phyloP scores from a whole-genome alignment of 2,797 vertebrate genomes.

The Hoplostethus atlanticus region DNA sequence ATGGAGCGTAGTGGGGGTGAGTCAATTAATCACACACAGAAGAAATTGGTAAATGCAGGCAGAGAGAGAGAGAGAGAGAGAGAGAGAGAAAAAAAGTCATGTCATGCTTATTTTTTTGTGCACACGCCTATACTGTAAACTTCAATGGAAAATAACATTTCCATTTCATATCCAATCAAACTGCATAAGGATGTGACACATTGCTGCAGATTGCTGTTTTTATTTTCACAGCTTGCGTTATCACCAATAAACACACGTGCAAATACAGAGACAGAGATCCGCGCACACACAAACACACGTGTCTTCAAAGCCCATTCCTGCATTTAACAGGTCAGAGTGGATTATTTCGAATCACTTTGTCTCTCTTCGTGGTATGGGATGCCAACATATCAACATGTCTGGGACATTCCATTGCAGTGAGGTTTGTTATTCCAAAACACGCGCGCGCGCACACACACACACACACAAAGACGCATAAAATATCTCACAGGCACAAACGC shows the following conservation, averaged over 20 bases:
- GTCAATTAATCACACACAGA: conserved; percentile 14
- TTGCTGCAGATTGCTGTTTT: conserved; percentile 39
- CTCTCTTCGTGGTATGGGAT: conserved; percentile 35
- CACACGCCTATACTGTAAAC: conserved; percentile 31
- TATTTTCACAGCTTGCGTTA: conserved; percentile 43
- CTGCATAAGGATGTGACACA: conserved; percentile 20
- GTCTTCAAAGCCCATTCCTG: conserved; percentile 32
- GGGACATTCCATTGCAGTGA: conserved; percentile 32
- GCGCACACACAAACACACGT: not conserved
- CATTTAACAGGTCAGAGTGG: conserved; percentile 55
- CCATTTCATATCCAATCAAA: conserved; percentile 57
- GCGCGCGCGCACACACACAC: conserved; percentile 6
- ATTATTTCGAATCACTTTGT: conserved; percentile 57
- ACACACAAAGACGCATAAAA: conserved; percentile 20
- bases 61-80: not conserved
- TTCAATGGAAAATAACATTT: conserved; percentile 33
- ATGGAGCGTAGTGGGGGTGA: not conserved
- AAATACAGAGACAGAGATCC: conserved; percentile 13
- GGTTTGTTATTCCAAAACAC: conserved; percentile 35
- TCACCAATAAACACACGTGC: conserved; percentile 56
- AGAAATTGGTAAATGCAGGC: not conserved
- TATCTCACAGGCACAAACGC: conserved; percentile 66
- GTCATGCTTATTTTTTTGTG: conserved; percentile 7
- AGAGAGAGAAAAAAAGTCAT: not conserved
- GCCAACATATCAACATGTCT: conserved; percentile 28